These are phyloP conservation scores for Tenthredo notha DNA, from an alignment of 2,888 invertebrate species.

Conservation along the genomic window DNA sequence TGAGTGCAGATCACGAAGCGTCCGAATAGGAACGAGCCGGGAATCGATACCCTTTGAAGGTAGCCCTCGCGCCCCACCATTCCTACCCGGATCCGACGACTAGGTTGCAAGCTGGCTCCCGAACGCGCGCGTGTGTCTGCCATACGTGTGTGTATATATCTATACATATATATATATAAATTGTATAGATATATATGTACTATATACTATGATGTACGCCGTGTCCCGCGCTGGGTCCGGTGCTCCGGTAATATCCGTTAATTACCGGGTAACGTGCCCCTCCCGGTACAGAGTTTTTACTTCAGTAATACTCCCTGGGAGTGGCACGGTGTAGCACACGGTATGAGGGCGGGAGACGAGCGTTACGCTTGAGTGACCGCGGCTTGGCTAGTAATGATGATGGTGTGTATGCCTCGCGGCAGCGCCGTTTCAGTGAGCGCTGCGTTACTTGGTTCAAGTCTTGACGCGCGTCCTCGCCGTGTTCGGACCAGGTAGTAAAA, in stretches of 20 bases:
- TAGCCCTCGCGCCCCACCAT: constrained; percentile 24
- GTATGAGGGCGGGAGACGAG: constrained; percentile 31
- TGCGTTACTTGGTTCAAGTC: constrained; percentile 18
- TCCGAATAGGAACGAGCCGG: constrained; percentile 37
- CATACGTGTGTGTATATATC: constrained; percentile 14
- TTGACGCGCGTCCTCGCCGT: constrained; percentile 35
- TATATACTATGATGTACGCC: constrained; percentile 26
- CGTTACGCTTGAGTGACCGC: constrained; percentile 48
- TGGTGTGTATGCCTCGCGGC: constrained; percentile 17
- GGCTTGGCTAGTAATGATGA: constrained; percentile 45
- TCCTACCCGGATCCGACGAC: constrained; percentile 46
- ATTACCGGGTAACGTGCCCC: constrained; percentile 25
- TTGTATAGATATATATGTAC: constrained; percentile 18
- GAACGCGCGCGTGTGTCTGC: constrained; percentile 39
- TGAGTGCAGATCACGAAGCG: constrained; percentile 26
- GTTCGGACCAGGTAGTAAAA: constrained; percentile 8
- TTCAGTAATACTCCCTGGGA: neutral
- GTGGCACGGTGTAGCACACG: constrained; percentile 17
- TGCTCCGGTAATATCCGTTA: constrained; percentile 38
- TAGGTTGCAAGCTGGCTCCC: constrained; percentile 43
- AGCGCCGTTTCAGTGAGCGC: constrained; percentile 29
- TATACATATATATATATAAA: constrained; percentile 49
- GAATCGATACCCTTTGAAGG: constrained; percentile 47
- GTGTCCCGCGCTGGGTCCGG: constrained; percentile 41
- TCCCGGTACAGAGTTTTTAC: neutral